Evolutionary conservation across 2,113 vertebrate genomes (phyloP), one percentile per base, ranked within the genome.

Genomic region (Nannobrachium achirus): DNA sequence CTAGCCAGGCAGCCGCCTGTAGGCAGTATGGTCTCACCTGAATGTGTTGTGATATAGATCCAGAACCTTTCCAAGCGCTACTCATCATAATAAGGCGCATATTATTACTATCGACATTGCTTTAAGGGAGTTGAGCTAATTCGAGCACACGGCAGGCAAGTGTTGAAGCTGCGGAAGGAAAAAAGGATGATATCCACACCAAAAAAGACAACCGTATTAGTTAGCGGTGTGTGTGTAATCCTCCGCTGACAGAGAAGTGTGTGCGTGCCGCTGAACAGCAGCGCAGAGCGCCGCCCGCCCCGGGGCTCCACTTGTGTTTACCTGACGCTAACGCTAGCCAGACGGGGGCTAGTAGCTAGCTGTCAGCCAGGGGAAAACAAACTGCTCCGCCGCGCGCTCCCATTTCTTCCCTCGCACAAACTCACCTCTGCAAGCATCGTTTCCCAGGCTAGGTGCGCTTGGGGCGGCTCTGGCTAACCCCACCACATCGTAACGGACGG

Each of bases 391-490:
- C 25, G 46, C 18, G 9, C 2, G 41, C 51, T 18, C 40, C 16
- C 4, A 3, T 59, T 52, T 25, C 33, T 52, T 25, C 33, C 6
- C 62, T 14, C 33, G 48, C 33, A 15, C 38, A 1, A 10, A 83
- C 92, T 92, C 72, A 94, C 93, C 93, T 94, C 93, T 84, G 91
- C 90, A 66, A 93, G 79, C 93, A 94, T 94, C 72, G 83, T 91
- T 86, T 74, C 86, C 83, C 84, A 82, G 63, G 90, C 82, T 84
- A 83, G 71, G 77, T 73, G 78, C 73, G 80, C 25, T 3, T 5
- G 25, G 25, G 62, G 77, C 25, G 79, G 80, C 75, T 66, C 60
- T 18, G 71, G 57, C 80, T 90, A 93, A 87, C 90, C 88, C 90
- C 92, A 67, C 81, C 92, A 89, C 91, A 93, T 94, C 63, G 66